Conservation (phyloP, 2,888 invertebrate species). For the Xanthorhoe spadicearia region DNA sequence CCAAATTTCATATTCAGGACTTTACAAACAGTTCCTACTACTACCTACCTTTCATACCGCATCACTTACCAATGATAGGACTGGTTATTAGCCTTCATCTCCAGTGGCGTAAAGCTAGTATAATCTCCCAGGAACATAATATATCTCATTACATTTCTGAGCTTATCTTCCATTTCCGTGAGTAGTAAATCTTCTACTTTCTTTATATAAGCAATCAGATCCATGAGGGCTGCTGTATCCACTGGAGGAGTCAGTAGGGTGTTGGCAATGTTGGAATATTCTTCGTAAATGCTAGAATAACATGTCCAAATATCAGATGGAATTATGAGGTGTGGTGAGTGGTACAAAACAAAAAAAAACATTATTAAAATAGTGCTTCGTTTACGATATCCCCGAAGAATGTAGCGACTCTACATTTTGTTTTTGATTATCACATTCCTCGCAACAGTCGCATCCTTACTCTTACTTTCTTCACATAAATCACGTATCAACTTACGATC, state of each 20-base stretch:
- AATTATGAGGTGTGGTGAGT: too few relatives aligned
- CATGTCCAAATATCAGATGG: neutral
- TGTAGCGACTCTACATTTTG: too few relatives aligned
- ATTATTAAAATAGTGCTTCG: too few relatives aligned
- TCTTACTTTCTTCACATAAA: too few relatives aligned
- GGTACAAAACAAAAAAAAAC: too few relatives aligned
- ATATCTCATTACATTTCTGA: conserved; percentile 88
- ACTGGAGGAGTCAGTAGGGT: conserved; percentile 91
- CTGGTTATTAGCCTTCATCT: conserved; percentile 94
- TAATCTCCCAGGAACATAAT: conserved; percentile 94
- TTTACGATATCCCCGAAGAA: too few relatives aligned
- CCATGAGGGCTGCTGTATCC: conserved; percentile 94
- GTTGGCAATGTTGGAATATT: conserved; percentile 92
- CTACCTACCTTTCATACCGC: neutral
- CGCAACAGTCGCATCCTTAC: too few relatives aligned
- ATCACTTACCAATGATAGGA: conserved; percentile 90
- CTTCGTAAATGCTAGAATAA: conserved; percentile 89
- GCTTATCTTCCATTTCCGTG: conserved; percentile 90
- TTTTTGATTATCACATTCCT: too few relatives aligned
- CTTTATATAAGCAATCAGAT: conserved; percentile 90
- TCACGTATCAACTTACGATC: conserved; percentile 82
- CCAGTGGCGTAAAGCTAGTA: conserved; percentile 90
- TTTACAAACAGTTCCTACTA: too few relatives aligned
- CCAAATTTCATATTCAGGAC: neutral
- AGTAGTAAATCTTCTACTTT: conserved; percentile 89